Evolutionary conservation across 2,797 vertebrate genomes (phyloP).

Genomic region (Chaunax sp.): DNA sequence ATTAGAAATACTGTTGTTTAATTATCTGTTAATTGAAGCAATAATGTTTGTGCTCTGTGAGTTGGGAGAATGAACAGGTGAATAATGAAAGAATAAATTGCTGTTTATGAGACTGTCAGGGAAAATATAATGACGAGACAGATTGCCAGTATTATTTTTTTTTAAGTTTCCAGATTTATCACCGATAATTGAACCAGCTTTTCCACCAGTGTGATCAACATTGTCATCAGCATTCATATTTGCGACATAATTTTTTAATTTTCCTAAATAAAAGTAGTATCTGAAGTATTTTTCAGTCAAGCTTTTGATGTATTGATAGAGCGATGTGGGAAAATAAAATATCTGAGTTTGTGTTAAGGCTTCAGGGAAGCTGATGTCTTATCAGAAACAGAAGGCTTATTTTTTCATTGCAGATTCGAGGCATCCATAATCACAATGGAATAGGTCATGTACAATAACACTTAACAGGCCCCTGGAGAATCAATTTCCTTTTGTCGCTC

Average conservation of each 20-base stretch:
- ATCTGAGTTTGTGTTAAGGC: conserved; percentile 40
- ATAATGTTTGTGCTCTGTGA: conserved; percentile 79
- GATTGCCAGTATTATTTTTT: conserved; percentile 71
- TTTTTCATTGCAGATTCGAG: conserved; percentile 68
- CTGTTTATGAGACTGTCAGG: conserved; percentile 82
- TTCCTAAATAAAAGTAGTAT: conserved; percentile 34
- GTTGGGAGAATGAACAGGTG: conserved; percentile 80
- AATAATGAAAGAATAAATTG: conserved; percentile 83
- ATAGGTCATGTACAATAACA: conserved; percentile 79
- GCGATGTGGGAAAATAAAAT: conserved; percentile 43
- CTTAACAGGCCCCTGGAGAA: conserved; percentile 73
- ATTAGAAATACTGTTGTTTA: conserved; percentile 84
- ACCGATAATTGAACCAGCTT: conserved; percentile 61
- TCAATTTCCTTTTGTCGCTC: conserved; percentile 82
- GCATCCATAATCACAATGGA: conserved; percentile 73
- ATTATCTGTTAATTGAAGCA: conserved; percentile 83
- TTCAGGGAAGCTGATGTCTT: conserved; percentile 44
- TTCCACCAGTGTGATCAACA: conserved; percentile 41
- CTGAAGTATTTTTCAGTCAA: conserved; percentile 26
- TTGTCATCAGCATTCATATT: conserved; percentile 46
- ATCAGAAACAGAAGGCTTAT: conserved; percentile 54
- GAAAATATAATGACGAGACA: conserved; percentile 75
- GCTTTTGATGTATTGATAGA: conserved; percentile 49
- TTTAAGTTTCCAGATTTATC: conserved; percentile 65
- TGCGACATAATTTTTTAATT: conserved; percentile 32